These are phyloP conservation scores for Cyclophora albipunctata DNA, from an alignment of 2,888 invertebrate species.

Conservation along the genomic window DNA sequence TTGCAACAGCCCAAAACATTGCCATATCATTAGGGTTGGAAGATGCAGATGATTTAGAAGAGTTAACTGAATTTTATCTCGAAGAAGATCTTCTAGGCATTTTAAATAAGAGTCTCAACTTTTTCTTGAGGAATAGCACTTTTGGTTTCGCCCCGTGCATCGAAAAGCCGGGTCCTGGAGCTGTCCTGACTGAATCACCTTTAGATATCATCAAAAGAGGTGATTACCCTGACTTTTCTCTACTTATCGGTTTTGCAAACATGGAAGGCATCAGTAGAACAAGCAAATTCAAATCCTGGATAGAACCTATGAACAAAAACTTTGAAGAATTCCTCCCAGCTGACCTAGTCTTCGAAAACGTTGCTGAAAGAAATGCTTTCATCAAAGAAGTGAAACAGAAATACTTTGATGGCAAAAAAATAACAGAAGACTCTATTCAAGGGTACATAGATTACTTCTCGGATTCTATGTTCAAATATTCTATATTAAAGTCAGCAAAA, in stretches of 20 bases:
- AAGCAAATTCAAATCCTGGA: conserved; percentile 49
- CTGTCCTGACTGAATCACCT: conserved; percentile 57
- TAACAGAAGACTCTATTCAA: conserved; percentile 37
- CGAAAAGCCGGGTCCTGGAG: conserved; percentile 43
- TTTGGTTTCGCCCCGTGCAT: conserved; percentile 64
- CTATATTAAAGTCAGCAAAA: conserved; percentile 52
- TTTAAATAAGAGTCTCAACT: conserved; percentile 47
- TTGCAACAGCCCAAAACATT: conserved; percentile 54
- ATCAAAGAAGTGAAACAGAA: conserved; percentile 36
- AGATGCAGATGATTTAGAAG: conserved; percentile 43
- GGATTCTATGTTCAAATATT: conserved; percentile 61
- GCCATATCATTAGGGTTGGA: conserved; percentile 55
- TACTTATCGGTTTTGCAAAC: conserved; percentile 53
- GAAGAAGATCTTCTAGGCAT: conserved; percentile 32
- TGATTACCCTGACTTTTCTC: conserved; percentile 37
- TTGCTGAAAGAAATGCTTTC: conserved; percentile 31
- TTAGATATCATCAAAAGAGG: conserved; percentile 44
- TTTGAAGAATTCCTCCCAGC: conserved; percentile 56
- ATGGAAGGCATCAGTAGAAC: conserved; percentile 64
- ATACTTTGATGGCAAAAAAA: conserved; percentile 49
- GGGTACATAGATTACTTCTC: conserved; percentile 58
- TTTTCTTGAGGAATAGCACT: conserved; percentile 54
- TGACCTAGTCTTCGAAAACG: conserved; percentile 42
- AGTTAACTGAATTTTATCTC: conserved; percentile 55
- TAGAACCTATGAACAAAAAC: conserved; percentile 52